Evolutionary conservation across 2,888 invertebrate genomes (phyloP).

Genomic region (Megastigmus dorsalis): DNA sequence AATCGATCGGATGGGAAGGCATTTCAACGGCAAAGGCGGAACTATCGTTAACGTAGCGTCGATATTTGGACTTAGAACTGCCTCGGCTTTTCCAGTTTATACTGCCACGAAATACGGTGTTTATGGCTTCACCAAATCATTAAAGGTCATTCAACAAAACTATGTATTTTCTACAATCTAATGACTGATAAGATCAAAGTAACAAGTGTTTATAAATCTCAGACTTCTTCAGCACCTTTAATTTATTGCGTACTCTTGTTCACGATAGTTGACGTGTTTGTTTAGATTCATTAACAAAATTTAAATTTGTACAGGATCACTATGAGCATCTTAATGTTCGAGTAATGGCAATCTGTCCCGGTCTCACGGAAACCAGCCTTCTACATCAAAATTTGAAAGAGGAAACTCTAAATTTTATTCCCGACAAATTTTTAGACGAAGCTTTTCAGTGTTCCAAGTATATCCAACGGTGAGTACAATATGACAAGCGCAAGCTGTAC

Average conservation of each 20-base stretch:
- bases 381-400: conserved; percentile 47
- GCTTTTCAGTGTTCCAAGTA: conserved; percentile 48
- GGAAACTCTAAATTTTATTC: conserved; percentile 41
- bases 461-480: conserved; percentile 45
- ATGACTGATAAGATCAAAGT: too few relatives aligned
- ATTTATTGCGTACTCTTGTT: too few relatives aligned
- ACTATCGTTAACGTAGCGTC: conserved; percentile 80
- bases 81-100: conserved; percentile 73
- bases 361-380: conserved; percentile 68
- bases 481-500: too few relatives aligned
- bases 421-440: conserved; percentile 37
- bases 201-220: too few relatives aligned
- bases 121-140: conserved; percentile 65
- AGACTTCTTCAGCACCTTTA: too few relatives aligned
- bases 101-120: conserved; percentile 71
- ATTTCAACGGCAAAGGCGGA: conserved; percentile 77
- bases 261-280: too few relatives aligned
- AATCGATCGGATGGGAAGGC: conserved; percentile 73
- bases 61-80: conserved; percentile 76
- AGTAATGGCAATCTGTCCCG: conserved; percentile 69
- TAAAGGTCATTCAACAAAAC: conserved; percentile 63
- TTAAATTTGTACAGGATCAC: conserved; percentile 64
- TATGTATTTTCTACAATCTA: too few relatives aligned
- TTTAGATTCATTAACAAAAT: background rate
- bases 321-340: conserved; percentile 69